Conservation (phyloP, 2,113 vertebrate species). For the Nerophis ophidion region DNA sequence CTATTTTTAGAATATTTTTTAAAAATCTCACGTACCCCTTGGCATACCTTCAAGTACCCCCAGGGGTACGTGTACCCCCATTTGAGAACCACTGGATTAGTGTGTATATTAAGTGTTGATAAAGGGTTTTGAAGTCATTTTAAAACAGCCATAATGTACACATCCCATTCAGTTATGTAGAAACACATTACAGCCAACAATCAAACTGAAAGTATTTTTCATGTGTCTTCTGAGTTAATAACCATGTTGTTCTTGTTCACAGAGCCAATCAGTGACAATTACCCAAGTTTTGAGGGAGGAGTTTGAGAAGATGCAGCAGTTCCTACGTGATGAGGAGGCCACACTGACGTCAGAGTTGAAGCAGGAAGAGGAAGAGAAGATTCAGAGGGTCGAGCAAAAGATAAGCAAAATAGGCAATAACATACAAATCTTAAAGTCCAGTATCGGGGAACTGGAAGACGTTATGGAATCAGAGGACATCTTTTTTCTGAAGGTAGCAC, state of each 20-base stretch:
- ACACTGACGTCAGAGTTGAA: conserved; percentile 35
- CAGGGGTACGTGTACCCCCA: too few species aligned
- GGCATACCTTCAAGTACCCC: too few species aligned
- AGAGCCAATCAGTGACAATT: conserved; percentile 43
- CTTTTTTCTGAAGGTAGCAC: conserved; percentile 44
- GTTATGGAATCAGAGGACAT: conserved; percentile 31
- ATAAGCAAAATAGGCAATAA: conserved; percentile 32
- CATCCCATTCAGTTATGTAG: too few species aligned
- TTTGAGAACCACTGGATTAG: too few species aligned
- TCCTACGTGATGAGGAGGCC: conserved; percentile 47
- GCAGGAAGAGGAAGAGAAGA: conserved; percentile 55
- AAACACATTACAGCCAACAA: too few species aligned
- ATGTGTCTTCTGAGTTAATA: background rate
- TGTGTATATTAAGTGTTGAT: too few species aligned
- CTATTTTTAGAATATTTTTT: too few species aligned
- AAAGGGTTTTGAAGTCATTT: too few species aligned
- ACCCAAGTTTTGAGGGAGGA: conserved; percentile 37
- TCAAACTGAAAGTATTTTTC: too few species aligned
- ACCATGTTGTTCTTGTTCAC: background rate
- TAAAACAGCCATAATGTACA: too few species aligned
- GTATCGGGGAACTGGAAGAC: conserved; percentile 34
- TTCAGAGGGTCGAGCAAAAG: conserved; percentile 35
- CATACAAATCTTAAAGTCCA: conserved; percentile 27
- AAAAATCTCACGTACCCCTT: too few species aligned
- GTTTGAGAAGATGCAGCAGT: conserved; percentile 58